phyloP scores from a whole-genome alignment of 2,113 vertebrate species.

The Anguilla rostrata region DNA sequence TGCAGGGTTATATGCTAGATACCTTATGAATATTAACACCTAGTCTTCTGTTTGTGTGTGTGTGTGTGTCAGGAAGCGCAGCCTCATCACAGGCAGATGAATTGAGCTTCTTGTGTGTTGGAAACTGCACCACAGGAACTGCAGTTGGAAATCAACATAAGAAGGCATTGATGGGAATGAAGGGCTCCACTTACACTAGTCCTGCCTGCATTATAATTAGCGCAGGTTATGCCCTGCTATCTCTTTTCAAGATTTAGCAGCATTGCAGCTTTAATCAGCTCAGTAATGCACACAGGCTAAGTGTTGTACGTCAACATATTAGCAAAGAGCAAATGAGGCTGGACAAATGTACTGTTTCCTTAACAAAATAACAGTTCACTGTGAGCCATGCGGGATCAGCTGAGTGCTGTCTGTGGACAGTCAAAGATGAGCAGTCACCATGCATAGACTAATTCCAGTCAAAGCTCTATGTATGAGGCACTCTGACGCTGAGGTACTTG shows the following conservation, averaged over 20 bases:
- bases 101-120: background rate
- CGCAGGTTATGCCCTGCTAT: background rate
- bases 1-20: slow-evolving; percentile 57
- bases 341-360: background rate
- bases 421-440: background rate
- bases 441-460: background rate
- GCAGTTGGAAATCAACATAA: background rate
- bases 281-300: background rate
- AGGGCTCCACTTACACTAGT: background rate
- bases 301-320: background rate
- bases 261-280: background rate
- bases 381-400: background rate
- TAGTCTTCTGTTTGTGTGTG: background rate
- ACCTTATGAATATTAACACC: slow-evolving; percentile 1
- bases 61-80: background rate
- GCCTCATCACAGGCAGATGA: background rate
- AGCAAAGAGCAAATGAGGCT: background rate
- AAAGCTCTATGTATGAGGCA: background rate
- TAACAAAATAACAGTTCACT: background rate
- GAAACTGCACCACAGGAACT: background rate
- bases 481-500: background rate
- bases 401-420: background rate
- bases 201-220: background rate
- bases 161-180: background rate
- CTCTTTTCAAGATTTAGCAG: background rate